These are phyloP conservation scores for Neotoxoptera formosana DNA, from an alignment of 1,140 invertebrate genomes.

Conservation along the genomic window DNA sequence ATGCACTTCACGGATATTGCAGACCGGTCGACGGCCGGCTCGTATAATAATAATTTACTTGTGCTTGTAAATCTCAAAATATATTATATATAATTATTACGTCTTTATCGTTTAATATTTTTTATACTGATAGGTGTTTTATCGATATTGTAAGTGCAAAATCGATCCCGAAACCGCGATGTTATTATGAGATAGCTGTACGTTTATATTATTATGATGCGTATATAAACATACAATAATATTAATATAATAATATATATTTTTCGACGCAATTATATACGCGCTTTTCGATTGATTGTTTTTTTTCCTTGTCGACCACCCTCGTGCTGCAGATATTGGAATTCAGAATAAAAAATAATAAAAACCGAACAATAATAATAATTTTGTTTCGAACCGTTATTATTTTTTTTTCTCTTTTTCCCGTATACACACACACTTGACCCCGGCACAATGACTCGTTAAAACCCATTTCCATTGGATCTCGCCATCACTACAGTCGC, in stretches of 20 bases:
- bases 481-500: neutral
- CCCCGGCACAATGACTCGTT: conserved; percentile 48
- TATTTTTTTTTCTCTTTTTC: conserved; percentile 9
- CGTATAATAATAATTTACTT: neutral
- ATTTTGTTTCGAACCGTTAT: conserved; percentile 40
- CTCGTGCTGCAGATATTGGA: neutral
- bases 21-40: too few relatives aligned
- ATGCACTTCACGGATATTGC: too few relatives aligned
- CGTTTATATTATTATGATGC: too few relatives aligned
- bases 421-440: neutral
- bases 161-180: neutral
- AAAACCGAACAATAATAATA: conserved; percentile 26
- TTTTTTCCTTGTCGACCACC: neutral
- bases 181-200: neutral
- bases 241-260: neutral
- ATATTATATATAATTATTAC: neutral
- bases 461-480: conserved; percentile 53
- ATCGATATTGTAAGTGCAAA: neutral
- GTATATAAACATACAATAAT: too few relatives aligned
- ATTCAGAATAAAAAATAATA: neutral
- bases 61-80: neutral
- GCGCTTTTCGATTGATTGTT: neutral
- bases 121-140: too few relatives aligned
- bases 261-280: neutral
- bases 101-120: neutral